These are phyloP conservation scores for Leucoraja erinaceus DNA, from an alignment of 2,113 vertebrate species.

Conservation along the genomic window DNA sequence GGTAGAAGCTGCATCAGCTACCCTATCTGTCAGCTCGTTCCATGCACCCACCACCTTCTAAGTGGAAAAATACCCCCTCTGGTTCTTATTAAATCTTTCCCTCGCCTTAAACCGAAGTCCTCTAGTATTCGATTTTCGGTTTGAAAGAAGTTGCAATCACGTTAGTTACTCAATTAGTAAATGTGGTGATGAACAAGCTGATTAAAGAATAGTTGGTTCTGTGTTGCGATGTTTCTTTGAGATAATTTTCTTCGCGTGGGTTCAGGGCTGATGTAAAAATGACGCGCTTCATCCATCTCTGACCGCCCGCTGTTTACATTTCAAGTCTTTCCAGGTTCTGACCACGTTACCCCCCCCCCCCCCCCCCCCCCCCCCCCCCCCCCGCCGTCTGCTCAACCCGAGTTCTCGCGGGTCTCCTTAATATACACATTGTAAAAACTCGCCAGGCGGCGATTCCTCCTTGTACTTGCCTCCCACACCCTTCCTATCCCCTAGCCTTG, in stretches of 20 bases:
- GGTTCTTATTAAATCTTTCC: no score
- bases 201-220: not conserved
- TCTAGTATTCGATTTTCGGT: no score
- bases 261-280: not conserved
- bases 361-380: not conserved
- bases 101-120: no score
- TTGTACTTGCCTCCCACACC: not conserved
- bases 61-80: no score
- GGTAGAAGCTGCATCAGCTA: no score
- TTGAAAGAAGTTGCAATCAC: not conserved
- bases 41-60: no score
- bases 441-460: no score
- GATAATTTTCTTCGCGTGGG: not conserved
- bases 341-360: not conserved
- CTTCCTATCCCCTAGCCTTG: not conserved
- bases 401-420: not conserved
- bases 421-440: not conserved
- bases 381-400: not conserved
- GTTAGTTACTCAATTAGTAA: not conserved
- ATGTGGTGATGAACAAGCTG: not conserved
- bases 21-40: no score
- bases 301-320: not conserved
- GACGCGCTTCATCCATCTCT: not conserved
- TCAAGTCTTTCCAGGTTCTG: not conserved
- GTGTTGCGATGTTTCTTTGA: not conserved